Evolutionary conservation across 2,888 invertebrate genomes (phyloP), one percentile per base, ranked within the genome.

Genomic region (Metacarcinus magister): DNA sequence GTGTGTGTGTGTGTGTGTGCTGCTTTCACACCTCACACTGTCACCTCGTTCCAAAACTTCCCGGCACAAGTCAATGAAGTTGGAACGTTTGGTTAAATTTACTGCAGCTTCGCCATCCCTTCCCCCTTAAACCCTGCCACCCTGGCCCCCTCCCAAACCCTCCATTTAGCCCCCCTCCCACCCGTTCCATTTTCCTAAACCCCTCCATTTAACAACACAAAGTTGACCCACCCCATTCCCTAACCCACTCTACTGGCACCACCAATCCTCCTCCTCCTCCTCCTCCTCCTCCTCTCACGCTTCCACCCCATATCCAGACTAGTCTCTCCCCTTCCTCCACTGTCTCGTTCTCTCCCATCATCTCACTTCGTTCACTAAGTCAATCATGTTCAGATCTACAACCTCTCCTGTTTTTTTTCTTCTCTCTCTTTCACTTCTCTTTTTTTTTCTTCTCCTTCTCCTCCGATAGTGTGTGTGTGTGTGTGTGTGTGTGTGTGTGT

Each of bases 41-140:
- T 67, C 67, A 67, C 16, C n/a, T 67, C 67, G 23, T 67, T 67
- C 67, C 67, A 67, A 39, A 67, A 67, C 67, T 67, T 67, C 67
- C 67, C 23, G 67, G n/a, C 67, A 67, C 67, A 67, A 67, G 67
- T 67, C 67, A 67, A 23, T 67, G n/a, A n/a, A 67, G 67, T 67
- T 67, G 7, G 67, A n/a, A 67, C 67, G 23, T 67, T 23, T 67
- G 67, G 67, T 23, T n/a, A 67, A 67, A 23, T 67, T 67, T 67
- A 67, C 67, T 67, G 67, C 67, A 67, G n/a, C 67, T 67, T n/a
- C n/a, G 54, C 8, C 60, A 19, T 19, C 60, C 19, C 67, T 8
- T 67, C 67, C n/a, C 23, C 67, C 67, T 67, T 23, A 23, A n/a
- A 2, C 67, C n/a, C 67, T n/a, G 7, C 67, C 67, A 7, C 67